phyloP scores from a whole-genome alignment of 2,888 invertebrate species.

The Scaptomyza cyrtandrae region DNA sequence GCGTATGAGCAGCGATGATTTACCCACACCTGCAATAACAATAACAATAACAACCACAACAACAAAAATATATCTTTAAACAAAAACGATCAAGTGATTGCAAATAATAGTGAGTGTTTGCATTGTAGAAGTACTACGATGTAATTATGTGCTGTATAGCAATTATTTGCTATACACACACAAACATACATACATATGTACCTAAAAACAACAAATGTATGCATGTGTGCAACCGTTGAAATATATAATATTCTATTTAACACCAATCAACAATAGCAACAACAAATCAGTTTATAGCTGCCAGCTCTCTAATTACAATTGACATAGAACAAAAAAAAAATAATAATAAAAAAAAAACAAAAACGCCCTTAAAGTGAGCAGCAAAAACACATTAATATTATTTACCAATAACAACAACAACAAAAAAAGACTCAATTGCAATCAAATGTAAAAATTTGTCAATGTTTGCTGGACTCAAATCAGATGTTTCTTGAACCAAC shows the following conservation, averaged over 20 bases:
- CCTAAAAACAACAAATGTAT: background rate
- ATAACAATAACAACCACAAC: background rate
- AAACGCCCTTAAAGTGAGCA: conserved; percentile 22
- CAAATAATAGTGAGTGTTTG: background rate
- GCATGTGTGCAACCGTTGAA: conserved; percentile 6
- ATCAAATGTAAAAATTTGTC: background rate
- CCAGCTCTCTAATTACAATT: conserved; percentile 36
- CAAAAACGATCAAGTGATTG: background rate
- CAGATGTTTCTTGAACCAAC: background rate
- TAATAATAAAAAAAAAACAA: background rate
- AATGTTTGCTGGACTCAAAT: background rate
- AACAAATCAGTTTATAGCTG: conserved; percentile 16
- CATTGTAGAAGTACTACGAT: background rate
- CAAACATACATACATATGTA: background rate
- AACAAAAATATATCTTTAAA: background rate
- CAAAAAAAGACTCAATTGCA: background rate
- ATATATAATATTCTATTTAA: conserved; percentile 24
- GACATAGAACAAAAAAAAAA: conserved; percentile 17
- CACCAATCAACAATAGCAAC: conserved; percentile 12
- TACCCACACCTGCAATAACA: conserved; percentile 94
- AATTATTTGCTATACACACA: conserved; percentile 1
- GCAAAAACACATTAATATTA: background rate
- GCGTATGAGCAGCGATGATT: conserved; percentile 97
- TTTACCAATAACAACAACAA: too few species aligned
- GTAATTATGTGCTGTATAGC: conserved; percentile 6